Conservation (phyloP, 2,888 invertebrate species). For the Phengaris alcon region DNA sequence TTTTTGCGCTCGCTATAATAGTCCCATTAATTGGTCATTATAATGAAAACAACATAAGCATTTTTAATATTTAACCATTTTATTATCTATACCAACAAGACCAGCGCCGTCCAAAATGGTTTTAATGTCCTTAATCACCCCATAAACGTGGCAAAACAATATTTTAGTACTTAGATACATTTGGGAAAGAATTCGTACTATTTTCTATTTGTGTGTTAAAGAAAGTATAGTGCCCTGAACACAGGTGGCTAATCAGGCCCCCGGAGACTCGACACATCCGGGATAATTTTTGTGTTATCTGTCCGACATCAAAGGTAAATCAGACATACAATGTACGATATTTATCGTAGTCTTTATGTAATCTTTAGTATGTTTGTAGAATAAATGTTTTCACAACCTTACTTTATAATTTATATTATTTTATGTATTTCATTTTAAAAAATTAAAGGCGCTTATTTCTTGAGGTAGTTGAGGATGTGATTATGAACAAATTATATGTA, state of each 20-base stretch:
- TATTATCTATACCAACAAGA: neutral
- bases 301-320: neutral
- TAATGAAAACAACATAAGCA: neutral
- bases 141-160: neutral
- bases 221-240: neutral
- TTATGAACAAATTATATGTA: no score
- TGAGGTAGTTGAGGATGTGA: no score
- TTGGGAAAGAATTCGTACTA: neutral
- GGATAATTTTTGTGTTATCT: neutral
- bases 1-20: neutral
- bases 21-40: slow-evolving; percentile 1
- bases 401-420: neutral
- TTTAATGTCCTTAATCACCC: neutral
- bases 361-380: neutral
- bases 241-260: neutral
- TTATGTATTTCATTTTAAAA: no score
- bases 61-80: neutral
- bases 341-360: neutral
- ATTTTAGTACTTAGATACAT: no score
- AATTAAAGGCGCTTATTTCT: no score
- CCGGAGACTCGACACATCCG: neutral
- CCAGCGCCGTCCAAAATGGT: neutral
- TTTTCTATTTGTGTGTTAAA: neutral
- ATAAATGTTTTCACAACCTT: neutral
- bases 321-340: neutral